Conservation (phyloP, 2,797 vertebrate species). For the Sus cebifrons region DNA sequence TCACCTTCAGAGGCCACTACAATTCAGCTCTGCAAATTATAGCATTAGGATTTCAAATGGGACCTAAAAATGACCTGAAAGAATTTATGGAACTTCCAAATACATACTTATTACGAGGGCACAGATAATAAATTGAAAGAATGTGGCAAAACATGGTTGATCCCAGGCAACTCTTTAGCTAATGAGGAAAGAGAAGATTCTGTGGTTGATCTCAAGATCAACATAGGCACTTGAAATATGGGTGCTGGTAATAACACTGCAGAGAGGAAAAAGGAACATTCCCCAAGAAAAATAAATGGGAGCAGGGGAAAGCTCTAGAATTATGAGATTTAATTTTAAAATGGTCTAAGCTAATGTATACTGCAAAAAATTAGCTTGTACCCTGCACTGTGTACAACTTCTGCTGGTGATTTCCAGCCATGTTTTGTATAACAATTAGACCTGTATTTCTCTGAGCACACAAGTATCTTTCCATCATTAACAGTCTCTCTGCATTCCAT, state of each 20-base stretch:
- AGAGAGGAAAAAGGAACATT: neutral
- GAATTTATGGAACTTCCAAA: slow-evolving; percentile 33
- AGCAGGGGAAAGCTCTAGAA: slow-evolving; percentile 15
- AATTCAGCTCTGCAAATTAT: neutral
- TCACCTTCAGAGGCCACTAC: neutral
- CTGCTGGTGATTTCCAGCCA: slow-evolving; percentile 40
- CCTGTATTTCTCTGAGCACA: slow-evolving; percentile 66
- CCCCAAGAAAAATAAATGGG: slow-evolving; percentile 33
- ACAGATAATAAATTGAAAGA: slow-evolving; percentile 8
- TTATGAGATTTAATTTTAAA: slow-evolving; percentile 70
- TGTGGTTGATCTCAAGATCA: slow-evolving; percentile 53
- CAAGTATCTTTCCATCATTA: slow-evolving; percentile 52
- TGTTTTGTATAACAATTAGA: slow-evolving; percentile 46
- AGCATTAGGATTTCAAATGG: slow-evolving; percentile 1
- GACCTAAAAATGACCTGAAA: neutral
- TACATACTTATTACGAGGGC: neutral
- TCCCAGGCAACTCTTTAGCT: slow-evolving; percentile 23
- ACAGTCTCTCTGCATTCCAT: neutral
- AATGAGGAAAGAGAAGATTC: slow-evolving; percentile 7
- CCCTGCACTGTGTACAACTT: neutral
- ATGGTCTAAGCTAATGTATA: slow-evolving; percentile 14
- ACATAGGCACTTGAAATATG: neutral
- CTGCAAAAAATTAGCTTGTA: neutral
- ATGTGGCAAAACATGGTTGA: neutral
- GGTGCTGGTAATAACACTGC: neutral